Percentiles rank a stretch among this genome's conserved stretches.
phyloP scores from a whole-genome alignment of 2,888 invertebrate species.

The Meganola albula region DNA sequence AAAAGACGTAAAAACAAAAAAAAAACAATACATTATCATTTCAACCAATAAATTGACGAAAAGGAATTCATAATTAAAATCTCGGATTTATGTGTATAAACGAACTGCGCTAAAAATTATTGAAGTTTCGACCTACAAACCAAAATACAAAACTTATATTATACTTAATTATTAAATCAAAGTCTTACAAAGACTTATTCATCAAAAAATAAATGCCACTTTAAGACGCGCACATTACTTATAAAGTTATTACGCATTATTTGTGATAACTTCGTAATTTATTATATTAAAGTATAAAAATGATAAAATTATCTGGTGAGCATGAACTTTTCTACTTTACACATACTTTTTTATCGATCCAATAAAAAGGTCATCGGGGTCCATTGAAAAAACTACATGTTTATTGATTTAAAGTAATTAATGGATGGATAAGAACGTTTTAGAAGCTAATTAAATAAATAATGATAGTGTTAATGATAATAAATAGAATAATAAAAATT shows the following conservation, averaged over 20 bases:
- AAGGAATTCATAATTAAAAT: too few species aligned
- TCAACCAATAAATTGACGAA: too few species aligned
- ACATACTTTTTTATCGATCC: constrained; percentile 27
- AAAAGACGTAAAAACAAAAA: constrained; percentile 19
- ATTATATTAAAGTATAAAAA: too few species aligned
- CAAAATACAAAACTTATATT: too few species aligned
- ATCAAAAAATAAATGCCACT: constrained; percentile 54
- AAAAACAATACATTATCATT: constrained; percentile 16
- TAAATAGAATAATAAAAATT: not conserved
- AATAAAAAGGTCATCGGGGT: constrained; percentile 43
- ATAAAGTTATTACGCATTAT: too few species aligned
- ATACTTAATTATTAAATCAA: too few species aligned
- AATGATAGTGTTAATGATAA: constrained; percentile 21
- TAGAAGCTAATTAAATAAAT: constrained; percentile 36
- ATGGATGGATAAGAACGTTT: constrained; percentile 34
- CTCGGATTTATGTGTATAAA: too few species aligned
- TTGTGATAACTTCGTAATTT: constrained; percentile 38
- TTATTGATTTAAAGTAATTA: constrained; percentile 49
- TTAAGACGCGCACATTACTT: constrained; percentile 28
- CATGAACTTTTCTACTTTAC: constrained; percentile 39
- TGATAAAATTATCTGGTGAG: constrained; percentile 32
- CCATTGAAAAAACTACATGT: constrained; percentile 35
- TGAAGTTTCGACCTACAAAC: too few species aligned
- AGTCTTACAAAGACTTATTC: too few species aligned
- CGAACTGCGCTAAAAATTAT: too few species aligned